These are phyloP conservation scores for Drosophila subquinaria DNA, from an alignment of 2,888 invertebrate genomes.

Conservation along the genomic window DNA sequence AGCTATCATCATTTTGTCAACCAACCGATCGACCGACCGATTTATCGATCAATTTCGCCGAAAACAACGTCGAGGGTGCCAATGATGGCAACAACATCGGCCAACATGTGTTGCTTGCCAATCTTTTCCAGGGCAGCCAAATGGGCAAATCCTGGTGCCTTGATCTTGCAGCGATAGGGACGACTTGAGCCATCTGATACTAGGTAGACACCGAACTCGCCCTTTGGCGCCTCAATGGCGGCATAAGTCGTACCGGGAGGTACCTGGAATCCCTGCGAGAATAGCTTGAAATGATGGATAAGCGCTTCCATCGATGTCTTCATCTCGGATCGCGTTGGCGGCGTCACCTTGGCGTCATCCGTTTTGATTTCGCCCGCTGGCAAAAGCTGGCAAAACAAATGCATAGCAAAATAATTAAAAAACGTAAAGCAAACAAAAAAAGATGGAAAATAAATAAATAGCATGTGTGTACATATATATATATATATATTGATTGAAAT, in stretches of 20 bases:
- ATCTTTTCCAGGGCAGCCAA: constrained; percentile 95
- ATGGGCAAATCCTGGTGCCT: constrained; percentile 95
- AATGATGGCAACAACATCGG: constrained; percentile 99
- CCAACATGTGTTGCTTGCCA: constrained; percentile 95
- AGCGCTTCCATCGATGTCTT: constrained; percentile 98
- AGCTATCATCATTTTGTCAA: too few relatives aligned
- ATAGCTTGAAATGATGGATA: constrained; percentile 99
- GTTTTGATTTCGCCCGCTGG: constrained; percentile 96
- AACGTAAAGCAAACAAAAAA: constrained; percentile 81
- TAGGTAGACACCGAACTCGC: constrained; percentile 98
- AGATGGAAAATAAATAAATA: constrained; percentile 13
- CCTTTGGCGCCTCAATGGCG: constrained; percentile 98
- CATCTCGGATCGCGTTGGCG: constrained; percentile 97
- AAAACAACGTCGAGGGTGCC: constrained; percentile 97
- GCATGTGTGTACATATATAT: constrained; percentile 14
- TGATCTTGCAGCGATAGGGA: constrained; percentile 97
- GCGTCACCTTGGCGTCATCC: constrained; percentile 97
- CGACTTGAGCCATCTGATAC: constrained; percentile 98
- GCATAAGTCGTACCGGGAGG: constrained; percentile 98
- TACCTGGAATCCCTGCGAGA: constrained; percentile 98
- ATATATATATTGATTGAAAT: constrained; percentile 18
- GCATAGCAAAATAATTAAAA: constrained; percentile 11
- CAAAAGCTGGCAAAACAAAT: too few relatives aligned
- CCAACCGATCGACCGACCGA: too few relatives aligned
- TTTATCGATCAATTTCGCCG: constrained; percentile 92